Base-by-base conservation (phyloP, 2,113 vertebrate species). In the Hippopotamus amphibius region DNA sequence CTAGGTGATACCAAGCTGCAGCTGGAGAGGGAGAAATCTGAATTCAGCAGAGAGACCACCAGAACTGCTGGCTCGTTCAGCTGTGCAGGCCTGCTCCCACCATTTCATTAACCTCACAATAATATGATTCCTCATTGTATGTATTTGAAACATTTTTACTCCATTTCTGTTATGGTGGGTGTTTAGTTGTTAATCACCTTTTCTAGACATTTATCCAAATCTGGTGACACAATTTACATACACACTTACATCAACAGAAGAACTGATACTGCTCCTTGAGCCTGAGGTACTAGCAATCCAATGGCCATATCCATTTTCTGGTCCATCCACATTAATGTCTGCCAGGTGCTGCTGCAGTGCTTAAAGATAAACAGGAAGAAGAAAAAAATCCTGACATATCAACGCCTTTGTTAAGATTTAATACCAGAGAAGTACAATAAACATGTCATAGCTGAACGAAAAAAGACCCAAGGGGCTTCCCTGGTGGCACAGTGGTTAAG, bases 231-330 rank as follows among this genome's bases (percentile, higher is more conserved):
- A 83, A 1, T 86, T 16, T 68, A 69, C 33, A 96, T 33, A 57
- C 7, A 88, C 1, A 98, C 99, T 99, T 98, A 99, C 99, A 88
- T 99, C 99, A 79, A 98, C 98, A 85, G 98, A 98, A n/a, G 99
- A 99, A 97, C 96, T 99, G 95, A 99, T 98, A 97, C 99, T 99
- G 98, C 98, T 99, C 98, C 99, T 99, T 93, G 99, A 99, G 87
- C 99, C 99, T 13, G 99, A 99, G 3, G 99, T 99, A 98, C 99
- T 99, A 98, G 99, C 99, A 94, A 99, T 99, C 99, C 99, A 99
- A 97, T 99, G 99, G 43, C 99, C 99, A 80, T 99, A 99, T 14
- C 99, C 99, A 30, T 99, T 99, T 98, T 99, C 99, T 21, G 99
- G 99, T 59, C 99, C 99, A 97, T 99, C 99, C 30, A 99, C 99